These are phyloP conservation scores for Gymnoscelis rufifasciata DNA, from an alignment of 2,888 invertebrate genomes.

Conservation along the genomic window DNA sequence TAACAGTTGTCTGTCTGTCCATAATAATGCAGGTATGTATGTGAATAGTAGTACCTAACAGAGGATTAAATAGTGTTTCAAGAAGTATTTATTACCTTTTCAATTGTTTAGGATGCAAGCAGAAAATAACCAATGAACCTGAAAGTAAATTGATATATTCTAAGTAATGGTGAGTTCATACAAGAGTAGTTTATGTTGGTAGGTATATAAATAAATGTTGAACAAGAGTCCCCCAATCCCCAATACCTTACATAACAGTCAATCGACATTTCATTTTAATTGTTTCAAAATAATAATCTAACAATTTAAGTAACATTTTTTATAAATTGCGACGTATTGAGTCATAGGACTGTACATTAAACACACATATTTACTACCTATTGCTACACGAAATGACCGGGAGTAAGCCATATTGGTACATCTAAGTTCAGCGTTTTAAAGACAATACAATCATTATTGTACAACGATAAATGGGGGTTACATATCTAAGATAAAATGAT, in stretches of 20 bases:
- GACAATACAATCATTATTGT: constrained; percentile 20
- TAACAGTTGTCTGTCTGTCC: too few species aligned
- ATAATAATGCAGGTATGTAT: too few species aligned
- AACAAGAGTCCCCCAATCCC: constrained; percentile 13
- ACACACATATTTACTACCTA: constrained; percentile 36
- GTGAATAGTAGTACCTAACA: too few species aligned
- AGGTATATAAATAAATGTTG: too few species aligned
- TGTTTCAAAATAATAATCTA: constrained; percentile 3
- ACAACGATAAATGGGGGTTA: constrained; percentile 4
- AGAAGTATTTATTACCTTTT: constrained; percentile 12
- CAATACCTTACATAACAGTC: constrained; percentile 25
- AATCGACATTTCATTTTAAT: constrained; percentile 9
- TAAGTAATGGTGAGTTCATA: neutral
- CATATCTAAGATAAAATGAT: constrained; percentile 3
- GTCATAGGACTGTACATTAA: constrained; percentile 29
- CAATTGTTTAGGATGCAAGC: constrained; percentile 31
- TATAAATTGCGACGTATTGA: constrained; percentile 10
- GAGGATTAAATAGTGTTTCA: too few species aligned
- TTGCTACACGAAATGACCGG: constrained; percentile 40
- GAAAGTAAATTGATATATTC: constrained; percentile 22
- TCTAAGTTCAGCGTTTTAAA: constrained; percentile 49
- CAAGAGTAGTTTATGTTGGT: too few species aligned
- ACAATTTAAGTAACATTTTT: constrained; percentile 16
- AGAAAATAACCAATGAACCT: constrained; percentile 30
- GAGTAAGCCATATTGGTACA: constrained; percentile 66